Conservation (phyloP, 2,888 invertebrate genomes). For the Pecten maximus region DNA sequence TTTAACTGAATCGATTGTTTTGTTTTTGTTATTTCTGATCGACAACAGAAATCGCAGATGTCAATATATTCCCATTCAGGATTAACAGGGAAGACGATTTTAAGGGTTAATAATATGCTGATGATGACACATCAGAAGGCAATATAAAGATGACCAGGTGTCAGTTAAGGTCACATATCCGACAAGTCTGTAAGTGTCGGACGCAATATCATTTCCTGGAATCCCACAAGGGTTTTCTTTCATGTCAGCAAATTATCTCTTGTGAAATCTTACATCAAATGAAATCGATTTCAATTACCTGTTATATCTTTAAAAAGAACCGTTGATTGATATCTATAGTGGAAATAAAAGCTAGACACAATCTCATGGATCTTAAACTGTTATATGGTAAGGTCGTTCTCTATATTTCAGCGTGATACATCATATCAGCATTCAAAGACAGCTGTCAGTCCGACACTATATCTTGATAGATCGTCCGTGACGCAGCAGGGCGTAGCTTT, state of each 20-base stretch:
- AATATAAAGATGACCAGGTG: too few species aligned
- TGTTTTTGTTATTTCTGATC: too few species aligned
- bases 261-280: neutral
- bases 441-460: neutral
- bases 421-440: neutral
- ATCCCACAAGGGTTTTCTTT: too few species aligned
- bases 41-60: too few species aligned
- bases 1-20: too few species aligned
- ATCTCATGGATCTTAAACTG: neutral
- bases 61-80: too few species aligned
- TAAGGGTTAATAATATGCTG: too few species aligned
- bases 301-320: neutral
- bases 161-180: too few species aligned
- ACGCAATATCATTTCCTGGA: too few species aligned
- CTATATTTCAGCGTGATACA: neutral
- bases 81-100: too few species aligned
- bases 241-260: neutral
- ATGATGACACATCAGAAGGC: too few species aligned
- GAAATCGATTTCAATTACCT: neutral
- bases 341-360: neutral
- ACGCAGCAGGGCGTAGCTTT: neutral
- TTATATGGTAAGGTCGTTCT: neutral
- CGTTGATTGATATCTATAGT: neutral
- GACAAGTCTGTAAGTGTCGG: too few species aligned
- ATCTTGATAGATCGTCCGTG: neutral